Evolutionary conservation across 2,888 invertebrate species (phyloP).

Genomic region (Malthinus flaveolus): DNA sequence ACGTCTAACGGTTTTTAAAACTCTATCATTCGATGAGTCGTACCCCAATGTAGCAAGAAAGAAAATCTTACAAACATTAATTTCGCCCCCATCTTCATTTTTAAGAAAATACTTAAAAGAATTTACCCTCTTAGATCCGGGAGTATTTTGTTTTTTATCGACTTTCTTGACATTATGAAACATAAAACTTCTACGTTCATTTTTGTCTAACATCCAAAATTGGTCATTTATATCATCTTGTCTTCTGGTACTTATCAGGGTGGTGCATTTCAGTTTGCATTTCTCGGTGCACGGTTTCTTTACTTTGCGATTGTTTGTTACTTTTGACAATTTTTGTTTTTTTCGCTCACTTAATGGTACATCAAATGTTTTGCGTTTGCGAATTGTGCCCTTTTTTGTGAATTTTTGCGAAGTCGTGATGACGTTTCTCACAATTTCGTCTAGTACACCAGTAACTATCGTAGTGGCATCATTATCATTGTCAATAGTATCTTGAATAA

Average conservation of each 20-base stretch:
- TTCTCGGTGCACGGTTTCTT: not conserved
- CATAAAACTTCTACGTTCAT: slow-evolving; percentile 12
- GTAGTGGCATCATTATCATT: not conserved
- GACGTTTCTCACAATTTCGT: not conserved
- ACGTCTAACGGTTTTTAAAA: slow-evolving; percentile 7
- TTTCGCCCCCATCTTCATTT: not conserved
- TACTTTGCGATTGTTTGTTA: not conserved
- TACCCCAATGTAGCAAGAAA: slow-evolving; percentile 4
- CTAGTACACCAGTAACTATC: not conserved
- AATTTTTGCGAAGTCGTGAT: not conserved
- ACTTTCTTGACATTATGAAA: slow-evolving; percentile 2
- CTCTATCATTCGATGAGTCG: slow-evolving; percentile 1
- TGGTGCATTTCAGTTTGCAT: not conserved
- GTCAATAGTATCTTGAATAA: not conserved
- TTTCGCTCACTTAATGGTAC: not conserved
- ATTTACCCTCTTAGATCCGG: not conserved
- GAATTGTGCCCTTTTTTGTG: not conserved
- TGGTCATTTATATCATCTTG: slow-evolving; percentile 2
- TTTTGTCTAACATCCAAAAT: slow-evolving; percentile 13
- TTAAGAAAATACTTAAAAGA: not conserved
- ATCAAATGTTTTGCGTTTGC: not conserved
- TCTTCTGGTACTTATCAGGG: not conserved
- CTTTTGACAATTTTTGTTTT: not conserved
- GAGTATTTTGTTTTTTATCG: slow-evolving; percentile 7
- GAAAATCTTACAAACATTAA: slow-evolving; percentile 3